Conservation (phyloP, 2,113 vertebrate genomes). For the Clarias batrachus region DNA sequence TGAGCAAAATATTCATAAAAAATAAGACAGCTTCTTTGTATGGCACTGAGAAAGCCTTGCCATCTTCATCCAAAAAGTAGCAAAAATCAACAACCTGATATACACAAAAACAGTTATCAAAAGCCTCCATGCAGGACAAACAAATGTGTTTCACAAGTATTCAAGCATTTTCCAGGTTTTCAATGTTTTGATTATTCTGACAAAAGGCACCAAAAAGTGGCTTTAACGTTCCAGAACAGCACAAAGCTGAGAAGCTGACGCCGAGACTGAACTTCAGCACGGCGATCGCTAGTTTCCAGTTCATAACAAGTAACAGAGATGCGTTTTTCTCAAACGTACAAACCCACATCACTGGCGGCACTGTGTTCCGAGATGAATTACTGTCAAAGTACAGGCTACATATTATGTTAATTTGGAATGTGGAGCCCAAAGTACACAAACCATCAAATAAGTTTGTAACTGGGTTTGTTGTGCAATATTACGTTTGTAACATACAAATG, state of each 20-base stretch:
- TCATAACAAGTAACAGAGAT: constrained; percentile 14
- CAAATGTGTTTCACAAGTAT: constrained; percentile 66
- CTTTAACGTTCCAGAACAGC: constrained; percentile 47
- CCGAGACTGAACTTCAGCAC: constrained; percentile 12
- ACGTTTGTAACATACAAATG: neutral
- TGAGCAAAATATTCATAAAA: constrained; percentile 1
- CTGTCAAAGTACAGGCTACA: constrained; percentile 13
- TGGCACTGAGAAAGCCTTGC: constrained; percentile 31
- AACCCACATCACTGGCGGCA: neutral
- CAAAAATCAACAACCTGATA: constrained; percentile 27
- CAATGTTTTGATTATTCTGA: constrained; percentile 69
- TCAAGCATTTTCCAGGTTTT: constrained; percentile 82
- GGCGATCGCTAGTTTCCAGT: constrained; percentile 22
- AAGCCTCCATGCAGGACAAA: constrained; percentile 63
- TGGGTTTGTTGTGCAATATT: constrained; percentile 32
- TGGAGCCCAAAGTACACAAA: constrained; percentile 6
- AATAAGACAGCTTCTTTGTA: neutral
- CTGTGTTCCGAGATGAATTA: neutral
- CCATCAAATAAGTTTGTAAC: neutral
- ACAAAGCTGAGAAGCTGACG: neutral
- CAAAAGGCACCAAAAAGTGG: constrained; percentile 66
- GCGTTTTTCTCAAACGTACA: neutral
- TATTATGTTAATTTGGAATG: neutral
- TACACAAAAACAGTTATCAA: constrained; percentile 60
- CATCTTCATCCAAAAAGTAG: constrained; percentile 9